Evolutionary conservation across 1,140 invertebrate species (phyloP), one percentile per base, ranked within the genome.

Genomic region (Helicoverpa armigera): DNA sequence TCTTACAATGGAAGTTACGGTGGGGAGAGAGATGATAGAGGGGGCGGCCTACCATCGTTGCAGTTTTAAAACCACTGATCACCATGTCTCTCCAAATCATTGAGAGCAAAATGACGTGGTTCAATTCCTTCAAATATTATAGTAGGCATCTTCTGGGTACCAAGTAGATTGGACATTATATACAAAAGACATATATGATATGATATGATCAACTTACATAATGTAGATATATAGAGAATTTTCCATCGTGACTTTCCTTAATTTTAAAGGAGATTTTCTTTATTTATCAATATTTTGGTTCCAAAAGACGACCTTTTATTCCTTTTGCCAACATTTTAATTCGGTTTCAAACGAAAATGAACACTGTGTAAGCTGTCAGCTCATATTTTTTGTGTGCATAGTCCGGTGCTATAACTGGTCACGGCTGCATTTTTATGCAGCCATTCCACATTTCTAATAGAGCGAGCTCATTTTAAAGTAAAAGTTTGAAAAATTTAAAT

Each of bases 401-500:
- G 70, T 73, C 70, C 53, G 16, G 14, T 58, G 53, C 50, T 73
- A 58, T 73, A 29, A 16, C 70, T 56, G 53, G 70, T 43, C 65
- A 50, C 65, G 51, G 70, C 29, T 73, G 70, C 53, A 73, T 51
- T 81, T 75, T 63, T 78, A 65, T 75, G 50, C 48, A 58, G 18
- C 53, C 70, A 73, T 73, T 73, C 53, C 70, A 58, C 70, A 35
- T 77, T 63, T 63, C 58, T 84, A 87, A 85, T 82, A 85, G 83
- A 87, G 69, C 82, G 81, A 89, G 83, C 81, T 84, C 80, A 84
- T 86, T 91, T 88, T 89, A 84, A 86, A 86, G 85, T 83, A 85
- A 88, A 89, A 88, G 85, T 89, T 88, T 85, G 88, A 89, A 88
- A 43, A 88, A 88, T 90, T 89, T 82, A 90, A 89, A 90, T 91